Evolutionary conservation across 2,888 invertebrate genomes (phyloP).

Genomic region (Tigriopus californicus): DNA sequence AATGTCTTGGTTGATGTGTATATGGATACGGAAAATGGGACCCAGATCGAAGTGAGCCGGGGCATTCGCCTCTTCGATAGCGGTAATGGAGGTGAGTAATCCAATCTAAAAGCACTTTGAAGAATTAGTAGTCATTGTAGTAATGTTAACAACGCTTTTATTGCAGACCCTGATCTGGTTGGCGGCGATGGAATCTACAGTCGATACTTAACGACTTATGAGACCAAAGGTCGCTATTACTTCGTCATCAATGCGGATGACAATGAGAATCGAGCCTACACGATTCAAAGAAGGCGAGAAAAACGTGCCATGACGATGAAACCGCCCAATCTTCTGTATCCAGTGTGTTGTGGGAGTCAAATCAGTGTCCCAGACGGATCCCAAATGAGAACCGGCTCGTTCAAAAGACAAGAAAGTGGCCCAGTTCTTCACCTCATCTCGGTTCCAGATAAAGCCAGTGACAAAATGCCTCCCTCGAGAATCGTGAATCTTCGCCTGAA

Average conservation of each 20-base stretch:
- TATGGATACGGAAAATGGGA: slow-evolving; percentile 20
- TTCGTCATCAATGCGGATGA: slow-evolving; percentile 22
- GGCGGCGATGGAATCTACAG: slow-evolving; percentile 45
- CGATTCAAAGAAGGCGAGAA: slow-evolving; percentile 11
- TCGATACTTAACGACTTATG: slow-evolving; percentile 35
- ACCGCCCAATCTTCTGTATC: background rate
- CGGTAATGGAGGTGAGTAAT: slow-evolving; percentile 34
- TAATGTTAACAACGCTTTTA: slow-evolving; percentile 13
- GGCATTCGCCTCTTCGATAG: slow-evolving; percentile 36
- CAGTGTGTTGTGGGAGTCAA: slow-evolving; percentile 33
- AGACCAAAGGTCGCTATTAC: slow-evolving; percentile 22
- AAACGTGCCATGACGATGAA: background rate
- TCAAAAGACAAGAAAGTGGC: slow-evolving; percentile 30
- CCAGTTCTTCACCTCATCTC: background rate
- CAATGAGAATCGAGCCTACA: slow-evolving; percentile 19
- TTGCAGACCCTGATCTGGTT: slow-evolving; percentile 40
- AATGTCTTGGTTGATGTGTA: slow-evolving; percentile 36
- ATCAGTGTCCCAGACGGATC: slow-evolving; percentile 19
- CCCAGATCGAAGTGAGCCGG: slow-evolving; percentile 16
- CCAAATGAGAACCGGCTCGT: slow-evolving; percentile 26
- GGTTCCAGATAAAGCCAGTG: slow-evolving; percentile 24
- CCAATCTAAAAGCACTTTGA: background rate
- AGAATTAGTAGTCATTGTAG: background rate
- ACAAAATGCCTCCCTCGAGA: slow-evolving; percentile 29
- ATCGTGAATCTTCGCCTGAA: slow-evolving; percentile 37